Conservation (phyloP, 2,797 vertebrate species). For the Cercopithecus neglectus region DNA sequence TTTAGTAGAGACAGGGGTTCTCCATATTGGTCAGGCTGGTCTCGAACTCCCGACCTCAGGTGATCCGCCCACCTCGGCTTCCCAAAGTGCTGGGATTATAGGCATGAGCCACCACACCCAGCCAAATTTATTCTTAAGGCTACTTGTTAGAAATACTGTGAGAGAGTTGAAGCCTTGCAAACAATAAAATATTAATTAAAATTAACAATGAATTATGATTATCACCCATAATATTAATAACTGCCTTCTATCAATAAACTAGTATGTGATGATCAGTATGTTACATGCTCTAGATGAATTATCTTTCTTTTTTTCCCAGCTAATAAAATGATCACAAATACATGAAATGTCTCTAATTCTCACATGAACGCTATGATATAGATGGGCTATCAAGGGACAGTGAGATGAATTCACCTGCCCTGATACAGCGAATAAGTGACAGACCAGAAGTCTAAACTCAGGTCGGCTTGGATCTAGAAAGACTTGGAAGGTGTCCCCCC, state of each 20-base stretch:
- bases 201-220: neutral
- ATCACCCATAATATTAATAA: neutral
- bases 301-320: neutral
- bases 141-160: neutral
- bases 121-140: neutral
- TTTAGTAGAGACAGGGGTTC: no score
- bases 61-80: no score
- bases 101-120: no score
- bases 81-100: no score
- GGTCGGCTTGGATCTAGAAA: neutral
- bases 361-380: neutral
- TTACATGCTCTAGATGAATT: neutral
- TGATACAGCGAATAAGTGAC: neutral
- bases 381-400: neutral
- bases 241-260: neutral
- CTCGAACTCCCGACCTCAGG: no score
- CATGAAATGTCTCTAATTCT: neutral
- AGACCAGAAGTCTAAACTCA: neutral
- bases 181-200: neutral
- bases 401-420: neutral
- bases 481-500: neutral
- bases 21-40: no score
- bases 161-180: neutral
- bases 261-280: neutral
- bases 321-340: no score